phyloP scores from a whole-genome alignment of 2,113 vertebrate genomes.

The Melanerpes aurifrons region DNA sequence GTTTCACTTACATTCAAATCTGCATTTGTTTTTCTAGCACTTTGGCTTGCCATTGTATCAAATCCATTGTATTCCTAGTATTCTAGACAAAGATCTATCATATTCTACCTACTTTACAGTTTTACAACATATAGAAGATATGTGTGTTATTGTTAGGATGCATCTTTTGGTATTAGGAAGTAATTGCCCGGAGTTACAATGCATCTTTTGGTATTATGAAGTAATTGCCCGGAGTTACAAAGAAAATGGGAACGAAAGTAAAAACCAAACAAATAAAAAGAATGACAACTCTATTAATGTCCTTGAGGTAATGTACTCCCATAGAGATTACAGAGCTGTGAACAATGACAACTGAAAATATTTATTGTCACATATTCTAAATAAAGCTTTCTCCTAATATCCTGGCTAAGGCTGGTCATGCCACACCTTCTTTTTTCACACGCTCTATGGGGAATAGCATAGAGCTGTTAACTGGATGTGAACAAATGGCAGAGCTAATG shows the following conservation, averaged over 20 bases:
- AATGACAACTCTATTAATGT: neutral
- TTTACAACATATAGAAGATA: neutral
- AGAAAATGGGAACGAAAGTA: neutral
- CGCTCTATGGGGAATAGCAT: neutral
- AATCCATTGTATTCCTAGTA: neutral
- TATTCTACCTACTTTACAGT: neutral
- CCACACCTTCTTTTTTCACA: neutral
- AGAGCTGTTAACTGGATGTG: neutral
- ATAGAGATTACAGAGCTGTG: neutral
- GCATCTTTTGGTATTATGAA: neutral
- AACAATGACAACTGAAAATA: neutral
- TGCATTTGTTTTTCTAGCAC: neutral
- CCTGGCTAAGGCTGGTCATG: neutral
- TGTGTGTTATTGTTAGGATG: fast-evolving
- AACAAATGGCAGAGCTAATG: neutral
- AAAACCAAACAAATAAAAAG: neutral
- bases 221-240: neutral
- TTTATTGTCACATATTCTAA: neutral
- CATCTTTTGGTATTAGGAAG: neutral
- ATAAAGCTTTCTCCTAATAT: neutral
- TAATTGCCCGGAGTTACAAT: neutral
- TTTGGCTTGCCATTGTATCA: neutral
- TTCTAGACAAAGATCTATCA: neutral
- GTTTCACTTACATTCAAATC: neutral
- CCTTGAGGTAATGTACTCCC: neutral